Evolutionary conservation across 2,888 invertebrate genomes (phyloP), one percentile per base, ranked within the genome.

Genomic region (Caenorhabditis sulstoni): DNA sequence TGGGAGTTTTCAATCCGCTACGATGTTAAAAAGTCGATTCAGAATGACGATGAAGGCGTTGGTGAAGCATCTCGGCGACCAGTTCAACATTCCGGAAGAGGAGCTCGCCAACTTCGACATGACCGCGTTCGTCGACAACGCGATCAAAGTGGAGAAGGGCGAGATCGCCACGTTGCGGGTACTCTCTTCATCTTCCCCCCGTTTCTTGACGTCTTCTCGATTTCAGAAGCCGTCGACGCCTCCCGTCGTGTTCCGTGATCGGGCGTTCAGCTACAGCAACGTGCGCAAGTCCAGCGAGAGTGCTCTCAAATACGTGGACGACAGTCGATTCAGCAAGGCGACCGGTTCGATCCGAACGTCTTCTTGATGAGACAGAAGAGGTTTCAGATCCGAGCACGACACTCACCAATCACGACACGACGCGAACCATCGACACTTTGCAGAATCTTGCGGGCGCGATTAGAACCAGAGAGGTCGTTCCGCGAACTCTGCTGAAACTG

Each of bases 41-140:
- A 88, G 87, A 66, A 81, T 88, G 81, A 87, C 88, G 11, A 85
- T 88, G 84, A 87, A 87, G 58, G 79, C 78, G 16, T 64, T 88
- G 9, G 87, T 88, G n/a, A 88, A 87, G 52, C 85, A 88, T 70
- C 76, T 88, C 14, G 88, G 88, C 2, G 87, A 88, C 79, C 87
- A 89, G 66, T 86, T 89, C 64, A 87, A 89, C 65, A 81, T 89
- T 57, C 87, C 87, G 3, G 81, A 84, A 5, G 83, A 81, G 18
- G 84, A 85, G 16, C 59, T 89, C 22, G 76, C 79, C 11, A 82
- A 87, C 23, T 84, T 88, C 41, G 81, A 89, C 70, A 79, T 89
- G 76, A 84, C 86, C 35, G 73, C 82, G 16, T 89, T 89, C 70
- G 88, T 89, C 11, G 88, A 87, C 53, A 84, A 87, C 65, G 89